Percentiles rank a stretch among this genome's conserved stretches.
These are phyloP conservation scores for Ophion ellenae DNA, from an alignment of 2,888 invertebrate species.

Conservation along the genomic window DNA sequence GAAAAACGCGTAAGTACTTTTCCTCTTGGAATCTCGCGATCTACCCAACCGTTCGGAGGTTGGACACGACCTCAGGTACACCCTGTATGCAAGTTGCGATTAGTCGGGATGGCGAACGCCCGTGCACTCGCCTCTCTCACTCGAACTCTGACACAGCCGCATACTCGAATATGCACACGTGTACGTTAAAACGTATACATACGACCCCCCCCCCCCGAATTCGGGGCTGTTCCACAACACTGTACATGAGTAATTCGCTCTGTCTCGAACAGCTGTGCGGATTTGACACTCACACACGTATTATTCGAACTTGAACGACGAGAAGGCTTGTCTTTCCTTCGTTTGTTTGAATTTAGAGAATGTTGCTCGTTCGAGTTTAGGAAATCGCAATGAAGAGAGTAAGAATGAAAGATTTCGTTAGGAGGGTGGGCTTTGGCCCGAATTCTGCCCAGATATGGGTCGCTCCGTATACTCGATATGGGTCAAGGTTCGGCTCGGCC, in stretches of 20 bases:
- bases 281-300: neutral
- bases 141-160: constrained; percentile 7
- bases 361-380: no score
- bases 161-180: neutral
- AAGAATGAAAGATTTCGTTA: no score
- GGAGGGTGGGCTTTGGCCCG: constrained; percentile 19
- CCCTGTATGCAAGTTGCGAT: constrained; percentile 32
- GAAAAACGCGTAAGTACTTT: no score
- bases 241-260: no score
- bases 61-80: no score
- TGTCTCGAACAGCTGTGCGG: neutral
- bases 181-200: neutral
- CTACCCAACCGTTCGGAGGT: no score
- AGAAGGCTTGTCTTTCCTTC: neutral
- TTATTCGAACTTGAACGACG: neutral
- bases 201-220: neutral
- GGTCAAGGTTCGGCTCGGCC: constrained; percentile 60
- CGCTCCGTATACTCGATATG: constrained; percentile 59
- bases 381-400: no score
- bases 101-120: constrained; percentile 44
- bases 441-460: constrained; percentile 60
- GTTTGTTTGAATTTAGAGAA: no score
- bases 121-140: neutral
- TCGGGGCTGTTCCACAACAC: no score
- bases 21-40: no score